phyloP scores from a whole-genome alignment of 2,888 invertebrate genomes.

The Suillia variegata region DNA sequence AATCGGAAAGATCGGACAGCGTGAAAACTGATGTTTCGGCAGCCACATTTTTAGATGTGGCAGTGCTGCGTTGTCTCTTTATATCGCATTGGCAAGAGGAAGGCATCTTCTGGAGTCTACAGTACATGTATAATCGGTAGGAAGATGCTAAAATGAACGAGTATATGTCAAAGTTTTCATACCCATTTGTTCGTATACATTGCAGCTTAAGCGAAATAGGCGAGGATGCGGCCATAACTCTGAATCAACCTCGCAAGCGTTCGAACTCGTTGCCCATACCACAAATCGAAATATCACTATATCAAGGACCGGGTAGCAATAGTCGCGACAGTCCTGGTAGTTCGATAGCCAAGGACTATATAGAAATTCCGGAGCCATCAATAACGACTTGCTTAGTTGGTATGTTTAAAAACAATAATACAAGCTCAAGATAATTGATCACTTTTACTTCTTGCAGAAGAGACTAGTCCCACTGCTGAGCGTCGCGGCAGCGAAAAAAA shows the following conservation, averaged over 20 bases:
- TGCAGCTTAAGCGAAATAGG: conserved; percentile 85
- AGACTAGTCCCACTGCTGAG: conserved; percentile 49
- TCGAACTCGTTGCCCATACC: conserved; percentile 94
- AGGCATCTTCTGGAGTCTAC: conserved; percentile 96
- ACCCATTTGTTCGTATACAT: not conserved
- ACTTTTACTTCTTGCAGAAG: no score
- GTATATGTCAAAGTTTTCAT: not conserved
- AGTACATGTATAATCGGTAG: conserved; percentile 87
- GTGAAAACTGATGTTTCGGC: conserved; percentile 69
- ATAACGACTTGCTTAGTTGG: conserved; percentile 60
- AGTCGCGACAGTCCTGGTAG: conserved; percentile 61
- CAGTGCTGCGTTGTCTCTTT: conserved; percentile 93
- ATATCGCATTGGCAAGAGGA: conserved; percentile 98
- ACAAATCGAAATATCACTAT: conserved; percentile 87
- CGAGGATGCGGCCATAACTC: conserved; percentile 75
- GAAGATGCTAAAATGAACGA: conserved; percentile 7
- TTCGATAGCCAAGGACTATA: conserved; percentile 70
- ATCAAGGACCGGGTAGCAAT: conserved; percentile 77
- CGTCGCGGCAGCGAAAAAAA: conserved; percentile 84
- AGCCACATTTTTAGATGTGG: conserved; percentile 96
- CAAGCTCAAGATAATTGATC: not conserved
- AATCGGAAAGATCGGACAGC: conserved; percentile 66
- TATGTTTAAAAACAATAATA: no score
- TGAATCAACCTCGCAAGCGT: conserved; percentile 80
- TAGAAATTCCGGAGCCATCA: conserved; percentile 77